Percentiles rank a stretch among this genome's conserved stretches.
phyloP scores from a whole-genome alignment of 2,113 vertebrate species.

The Lampris incognitus region DNA sequence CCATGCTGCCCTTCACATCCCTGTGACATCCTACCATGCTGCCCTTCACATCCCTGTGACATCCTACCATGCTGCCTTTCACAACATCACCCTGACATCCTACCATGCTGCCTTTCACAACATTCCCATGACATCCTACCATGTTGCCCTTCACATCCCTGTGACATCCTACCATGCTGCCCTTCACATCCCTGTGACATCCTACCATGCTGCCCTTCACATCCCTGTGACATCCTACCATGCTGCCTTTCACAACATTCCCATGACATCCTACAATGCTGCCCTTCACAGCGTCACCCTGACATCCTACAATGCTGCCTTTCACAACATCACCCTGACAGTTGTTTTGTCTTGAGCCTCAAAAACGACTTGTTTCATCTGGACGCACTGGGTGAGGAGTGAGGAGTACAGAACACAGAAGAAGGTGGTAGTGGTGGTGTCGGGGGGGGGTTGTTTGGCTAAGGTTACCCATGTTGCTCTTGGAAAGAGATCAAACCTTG shows the following conservation, averaged over 20 bases:
- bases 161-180: constrained; percentile 26
- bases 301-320: constrained; percentile 1
- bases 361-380: constrained; percentile 79
- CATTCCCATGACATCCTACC: constrained; percentile 37
- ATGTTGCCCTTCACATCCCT: constrained; percentile 32
- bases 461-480: constrained; percentile 85
- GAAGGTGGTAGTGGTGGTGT: constrained; percentile 57
- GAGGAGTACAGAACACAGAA: constrained; percentile 71
- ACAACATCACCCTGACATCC: constrained; percentile 47
- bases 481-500: constrained; percentile 88
- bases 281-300: too few species aligned
- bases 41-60: constrained; percentile 50
- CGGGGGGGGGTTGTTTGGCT: constrained; percentile 76
- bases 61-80: constrained; percentile 20
- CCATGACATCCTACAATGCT: constrained; percentile 23
- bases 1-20: constrained; percentile 28
- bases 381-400: constrained; percentile 77
- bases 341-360: constrained; percentile 71
- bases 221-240: constrained; percentile 36
- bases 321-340: constrained; percentile 52
- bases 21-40: constrained; percentile 25
- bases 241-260: constrained; percentile 39
- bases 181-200: constrained; percentile 51
- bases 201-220: constrained; percentile 26
- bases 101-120: constrained; percentile 28